Evolutionary conservation across 1,140 invertebrate genomes (phyloP), one percentile per base, ranked within the genome.

Genomic region (Temnothorax nylanderi): DNA sequence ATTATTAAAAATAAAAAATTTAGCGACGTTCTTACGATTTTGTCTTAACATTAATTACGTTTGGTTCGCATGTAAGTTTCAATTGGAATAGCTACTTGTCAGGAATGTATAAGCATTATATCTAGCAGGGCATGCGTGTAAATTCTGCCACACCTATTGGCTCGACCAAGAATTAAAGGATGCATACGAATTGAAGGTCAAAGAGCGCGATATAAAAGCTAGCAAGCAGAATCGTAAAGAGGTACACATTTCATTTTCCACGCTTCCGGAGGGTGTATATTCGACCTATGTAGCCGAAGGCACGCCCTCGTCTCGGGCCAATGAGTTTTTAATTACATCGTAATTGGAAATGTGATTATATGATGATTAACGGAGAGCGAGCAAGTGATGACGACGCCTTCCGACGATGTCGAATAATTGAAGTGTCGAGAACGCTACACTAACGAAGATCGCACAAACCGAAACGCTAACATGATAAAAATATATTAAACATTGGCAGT

Each of bases 271-370:
- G n/a, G 2, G 18, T 32, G 26, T 34, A 75, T 75, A 84, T 75
- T 58, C 69, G n/a, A 75, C 18, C 2, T 74, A 58, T n/a, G 34
- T 11, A 69, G 13, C 74, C 26, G 62, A 5, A 72, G 51, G 8
- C 34, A 58, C 67, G 11, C 51, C 44, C 10, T 41, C 32, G 76
- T 44, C 60, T 67, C 13, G n/a, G 2, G 34, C 77, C 62, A 34
- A 34, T 60, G 26, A 75, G n/a, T 75, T 84, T 75, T 75, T 26
- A 75, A 74, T 84, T 82, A 72, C 26, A 51, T 49, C 67, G 26
- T 84, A 84, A 75, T 84, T 84, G 56, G 51, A 75, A 84, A 60
- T 84, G 54, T 84, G 54, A 84, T 84, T 84, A 84, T 21, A 47
- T 47, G 67, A 84, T 41, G 51, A 60, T 84, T 84, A 74, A 74